Evolutionary conservation across 2,113 vertebrate genomes (phyloP), one percentile per base, ranked within the genome.

Genomic region (Apus apus): DNA sequence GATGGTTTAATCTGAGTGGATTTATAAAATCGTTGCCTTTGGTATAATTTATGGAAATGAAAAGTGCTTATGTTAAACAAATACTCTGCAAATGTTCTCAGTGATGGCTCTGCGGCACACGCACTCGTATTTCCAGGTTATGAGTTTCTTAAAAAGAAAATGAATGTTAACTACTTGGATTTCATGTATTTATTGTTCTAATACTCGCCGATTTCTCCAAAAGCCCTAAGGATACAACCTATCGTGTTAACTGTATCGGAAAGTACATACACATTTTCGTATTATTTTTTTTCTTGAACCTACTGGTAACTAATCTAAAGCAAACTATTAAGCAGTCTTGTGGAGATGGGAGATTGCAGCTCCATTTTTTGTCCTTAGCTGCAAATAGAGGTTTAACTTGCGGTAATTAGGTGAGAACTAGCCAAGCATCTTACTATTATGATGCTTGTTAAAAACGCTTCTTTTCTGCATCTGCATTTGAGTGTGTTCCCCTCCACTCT

Each of bases 391-490:
- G 98, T 99, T 99, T 99, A 99, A 99, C 98, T 99, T 98, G 98
- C 98, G 97, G 98, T 99, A 99, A 99, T 99, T 99, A 98, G 98
- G 98, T 98, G 98, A 98, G 98, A 98, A 99, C 98, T 98, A 98
- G 98, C 98, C 98, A 99, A 98, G 98, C 99, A 98, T 98, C 98
- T 98, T 98, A 98, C 98, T 98, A 99, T 99, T 99, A 98, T 99
- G 98, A 99, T 99, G 99, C 98, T 98, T 98, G 98, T 99, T 98
- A 98, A 99, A 98, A 99, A 98, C 97, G 98, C 98, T 98, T 97
- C 98, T 98, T 98, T 98, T 98, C 98, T 98, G 98, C 98, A 99
- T 99, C 99, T 99, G 98, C 99, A 99, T 99, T 98, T 99, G 98
- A 99, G 99, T 99, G 98, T 98, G 98, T 98, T 98, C 98, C 98